phyloP scores from a whole-genome alignment of 1,140 invertebrate genomes.

The Ceratina australensis region DNA sequence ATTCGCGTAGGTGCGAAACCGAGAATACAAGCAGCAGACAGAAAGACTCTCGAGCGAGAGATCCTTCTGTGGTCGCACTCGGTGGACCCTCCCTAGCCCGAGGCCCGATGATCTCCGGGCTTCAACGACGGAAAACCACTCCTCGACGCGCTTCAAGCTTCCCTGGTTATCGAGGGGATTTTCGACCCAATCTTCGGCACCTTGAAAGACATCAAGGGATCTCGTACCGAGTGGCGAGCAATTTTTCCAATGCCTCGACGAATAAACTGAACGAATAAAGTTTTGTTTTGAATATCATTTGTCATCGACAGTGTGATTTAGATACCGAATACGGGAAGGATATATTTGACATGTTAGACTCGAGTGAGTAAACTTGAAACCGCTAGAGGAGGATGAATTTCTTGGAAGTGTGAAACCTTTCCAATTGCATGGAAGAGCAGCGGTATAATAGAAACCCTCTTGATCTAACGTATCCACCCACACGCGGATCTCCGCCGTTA shows the following conservation, averaged over 20 bases:
- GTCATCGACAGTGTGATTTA: too few relatives aligned
- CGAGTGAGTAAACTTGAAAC: not conserved
- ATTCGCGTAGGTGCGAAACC: conserved; percentile 56
- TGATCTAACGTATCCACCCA: conserved; percentile 9
- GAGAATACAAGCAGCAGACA: not conserved
- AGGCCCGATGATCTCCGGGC: not conserved
- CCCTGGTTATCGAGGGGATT: not conserved
- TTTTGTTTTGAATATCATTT: too few relatives aligned
- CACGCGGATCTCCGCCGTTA: conserved; percentile 3
- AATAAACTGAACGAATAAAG: too few relatives aligned
- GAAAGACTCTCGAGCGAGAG: conserved; percentile 14
- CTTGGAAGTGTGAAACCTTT: not conserved
- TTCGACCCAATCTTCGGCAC: not conserved
- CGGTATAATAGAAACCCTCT: conserved; percentile 30
- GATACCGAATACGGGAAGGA: too few relatives aligned
- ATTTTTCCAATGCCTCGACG: too few relatives aligned
- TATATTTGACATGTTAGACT: too few relatives aligned
- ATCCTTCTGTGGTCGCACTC: not conserved
- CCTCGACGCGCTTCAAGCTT: not conserved
- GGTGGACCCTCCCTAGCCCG: too few relatives aligned
- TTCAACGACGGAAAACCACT: not conserved
- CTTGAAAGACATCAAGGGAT: too few relatives aligned
- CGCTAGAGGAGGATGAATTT: not conserved
- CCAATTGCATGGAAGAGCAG: not conserved
- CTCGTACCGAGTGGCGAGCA: too few relatives aligned